A percentile compares a stretch with the other conserved stretches of the same genome.
Evolutionary conservation across 2,888 invertebrate genomes (phyloP).

Genomic region (Craniophora ligustri): DNA sequence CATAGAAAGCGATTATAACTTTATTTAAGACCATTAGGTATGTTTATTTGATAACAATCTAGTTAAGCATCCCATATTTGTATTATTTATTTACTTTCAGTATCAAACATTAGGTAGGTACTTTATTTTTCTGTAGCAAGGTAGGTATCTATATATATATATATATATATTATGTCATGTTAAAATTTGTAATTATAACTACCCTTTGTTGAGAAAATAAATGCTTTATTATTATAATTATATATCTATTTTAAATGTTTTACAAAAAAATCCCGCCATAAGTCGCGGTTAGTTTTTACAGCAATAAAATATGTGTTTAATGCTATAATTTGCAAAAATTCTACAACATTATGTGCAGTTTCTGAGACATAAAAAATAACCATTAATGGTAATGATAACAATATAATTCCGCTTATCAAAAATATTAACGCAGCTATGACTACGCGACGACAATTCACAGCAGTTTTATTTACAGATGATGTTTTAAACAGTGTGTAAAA

Average conservation of each 20-base stretch:
- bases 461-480: not conserved
- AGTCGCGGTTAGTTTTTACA: constrained; percentile 6
- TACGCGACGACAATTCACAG: constrained; percentile 1
- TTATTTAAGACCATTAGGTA: too few relatives aligned
- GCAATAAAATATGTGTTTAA: constrained; percentile 6
- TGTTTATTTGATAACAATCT: too few relatives aligned
- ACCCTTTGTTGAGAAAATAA: too few relatives aligned
- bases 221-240: too few relatives aligned
- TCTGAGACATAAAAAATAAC: not conserved
- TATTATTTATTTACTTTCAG: too few relatives aligned
- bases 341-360: not conserved
- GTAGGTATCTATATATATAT: too few relatives aligned
- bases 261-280: constrained; percentile 3
- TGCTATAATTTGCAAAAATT: not conserved
- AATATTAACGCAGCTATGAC: constrained; percentile 9
- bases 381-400: not conserved
- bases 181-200: too few relatives aligned
- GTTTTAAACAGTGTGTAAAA: constrained; percentile 1
- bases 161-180: too few relatives aligned
- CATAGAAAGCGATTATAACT: too few relatives aligned
- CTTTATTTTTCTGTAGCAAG: too few relatives aligned
- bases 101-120: too few relatives aligned
- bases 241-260: not conserved
- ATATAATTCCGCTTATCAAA: not conserved
- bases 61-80: too few relatives aligned